phyloP scores from a whole-genome alignment of 2,797 vertebrate species.

The Manis crassicaudata region DNA sequence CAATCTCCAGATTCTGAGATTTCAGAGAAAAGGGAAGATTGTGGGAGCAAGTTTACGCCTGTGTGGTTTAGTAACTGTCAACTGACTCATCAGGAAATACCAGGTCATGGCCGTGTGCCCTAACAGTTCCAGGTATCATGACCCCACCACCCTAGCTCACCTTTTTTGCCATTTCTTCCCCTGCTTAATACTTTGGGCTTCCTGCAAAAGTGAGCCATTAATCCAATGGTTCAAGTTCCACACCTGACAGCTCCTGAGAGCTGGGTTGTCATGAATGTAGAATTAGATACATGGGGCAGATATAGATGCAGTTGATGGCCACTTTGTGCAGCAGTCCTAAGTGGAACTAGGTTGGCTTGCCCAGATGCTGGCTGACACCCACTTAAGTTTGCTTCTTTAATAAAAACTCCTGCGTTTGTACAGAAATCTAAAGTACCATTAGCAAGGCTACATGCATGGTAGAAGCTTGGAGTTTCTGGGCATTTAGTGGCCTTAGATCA shows the following conservation, averaged over 20 bases:
- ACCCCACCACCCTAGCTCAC: neutral
- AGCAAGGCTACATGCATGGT: neutral
- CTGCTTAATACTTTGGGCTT: neutral
- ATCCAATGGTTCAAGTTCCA: neutral
- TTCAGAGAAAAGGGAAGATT: conserved; percentile 1
- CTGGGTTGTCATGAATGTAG: neutral
- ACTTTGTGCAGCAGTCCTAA: neutral
- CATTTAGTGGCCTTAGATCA: neutral
- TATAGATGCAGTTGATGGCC: neutral
- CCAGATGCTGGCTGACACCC: neutral
- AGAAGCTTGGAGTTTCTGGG: neutral
- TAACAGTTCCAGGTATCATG: neutral
- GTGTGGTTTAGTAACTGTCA: neutral
- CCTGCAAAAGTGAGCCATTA: conserved; percentile 54
- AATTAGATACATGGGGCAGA: neutral
- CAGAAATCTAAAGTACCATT: neutral
- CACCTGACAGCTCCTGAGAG: neutral
- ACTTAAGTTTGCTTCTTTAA: neutral
- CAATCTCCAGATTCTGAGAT: neutral
- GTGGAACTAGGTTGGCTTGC: neutral
- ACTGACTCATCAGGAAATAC: conserved; percentile 72
- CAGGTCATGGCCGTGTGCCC: neutral
- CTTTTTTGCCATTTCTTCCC: neutral
- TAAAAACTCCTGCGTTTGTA: neutral
- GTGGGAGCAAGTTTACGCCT: conserved; percentile 42